Evolutionary conservation across 2,113 vertebrate genomes (phyloP).

Genomic region (Suncus etruscus): DNA sequence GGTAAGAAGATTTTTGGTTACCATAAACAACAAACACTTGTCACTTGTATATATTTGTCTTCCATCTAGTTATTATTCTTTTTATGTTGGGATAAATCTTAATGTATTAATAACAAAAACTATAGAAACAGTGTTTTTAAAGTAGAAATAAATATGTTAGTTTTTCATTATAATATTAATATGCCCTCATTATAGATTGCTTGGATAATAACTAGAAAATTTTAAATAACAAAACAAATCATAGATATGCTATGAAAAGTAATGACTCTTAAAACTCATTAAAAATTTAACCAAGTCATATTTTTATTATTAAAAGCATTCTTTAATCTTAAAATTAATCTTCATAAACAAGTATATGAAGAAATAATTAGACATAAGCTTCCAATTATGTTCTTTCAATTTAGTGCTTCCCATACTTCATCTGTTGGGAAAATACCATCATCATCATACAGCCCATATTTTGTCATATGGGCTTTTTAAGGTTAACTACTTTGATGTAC

Average conservation of each 20-base stretch:
- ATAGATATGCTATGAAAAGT: not conserved
- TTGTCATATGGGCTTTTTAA: not conserved
- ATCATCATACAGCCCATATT: not conserved
- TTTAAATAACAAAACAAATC: not conserved
- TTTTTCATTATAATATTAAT: conserved; percentile 15
- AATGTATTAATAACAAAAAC: not conserved
- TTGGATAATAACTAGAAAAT: not conserved
- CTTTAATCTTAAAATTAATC: not conserved
- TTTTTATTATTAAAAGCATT: not conserved
- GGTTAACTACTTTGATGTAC: not conserved
- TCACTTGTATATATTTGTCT: not conserved
- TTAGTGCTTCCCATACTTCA: not conserved
- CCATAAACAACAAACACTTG: no score
- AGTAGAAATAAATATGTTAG: not conserved
- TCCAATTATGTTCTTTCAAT: not conserved
- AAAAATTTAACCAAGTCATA: not conserved
- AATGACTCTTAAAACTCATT: conserved; percentile 17
- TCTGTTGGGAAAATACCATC: not conserved
- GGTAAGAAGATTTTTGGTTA: not conserved
- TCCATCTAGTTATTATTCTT: conserved; percentile 2
- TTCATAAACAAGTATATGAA: not conserved
- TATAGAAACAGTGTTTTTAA: not conserved
- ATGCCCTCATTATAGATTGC: not conserved
- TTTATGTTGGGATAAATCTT: not conserved
- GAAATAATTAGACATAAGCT: conserved; percentile 1